Conservation (phyloP, 2,888 invertebrate genomes). For the Barypeithes pellucidus region DNA sequence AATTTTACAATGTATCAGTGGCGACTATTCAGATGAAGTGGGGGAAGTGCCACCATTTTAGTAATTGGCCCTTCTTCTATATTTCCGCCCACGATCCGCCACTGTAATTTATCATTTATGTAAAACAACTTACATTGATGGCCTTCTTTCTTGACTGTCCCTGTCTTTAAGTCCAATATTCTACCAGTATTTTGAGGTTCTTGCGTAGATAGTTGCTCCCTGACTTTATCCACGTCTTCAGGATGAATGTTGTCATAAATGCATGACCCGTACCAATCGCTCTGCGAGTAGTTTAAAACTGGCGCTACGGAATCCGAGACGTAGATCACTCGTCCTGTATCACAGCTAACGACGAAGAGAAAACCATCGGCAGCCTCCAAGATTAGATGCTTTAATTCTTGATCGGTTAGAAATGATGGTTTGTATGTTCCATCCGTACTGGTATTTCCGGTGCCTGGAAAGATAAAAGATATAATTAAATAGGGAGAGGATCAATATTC, state of each 20-base stretch:
- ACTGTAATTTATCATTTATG: no score
- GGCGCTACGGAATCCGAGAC: constrained; percentile 99
- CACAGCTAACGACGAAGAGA: constrained; percentile 96
- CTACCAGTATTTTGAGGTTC: constrained; percentile 87
- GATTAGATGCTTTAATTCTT: constrained; percentile 98
- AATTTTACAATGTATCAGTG: no score
- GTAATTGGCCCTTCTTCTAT: no score
- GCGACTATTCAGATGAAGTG: no score
- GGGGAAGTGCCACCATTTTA: no score
- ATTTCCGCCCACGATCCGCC: no score
- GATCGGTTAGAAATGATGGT: constrained; percentile 98
- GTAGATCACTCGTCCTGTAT: constrained; percentile 97
- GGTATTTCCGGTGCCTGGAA: constrained; percentile 95
- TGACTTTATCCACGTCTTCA: constrained; percentile 96
- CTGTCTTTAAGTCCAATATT: constrained; percentile 97
- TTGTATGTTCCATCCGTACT: constrained; percentile 97
- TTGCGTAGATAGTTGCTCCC: constrained; percentile 97
- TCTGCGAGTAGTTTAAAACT: constrained; percentile 96
- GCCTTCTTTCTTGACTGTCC: constrained; percentile 98
- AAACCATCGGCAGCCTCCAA: constrained; percentile 99
- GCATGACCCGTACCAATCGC: constrained; percentile 97
- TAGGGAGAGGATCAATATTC: not conserved
- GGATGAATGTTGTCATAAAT: constrained; percentile 98
- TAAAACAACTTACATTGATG: constrained; percentile 87
- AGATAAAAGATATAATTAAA: not conserved